These are phyloP conservation scores for Camponotus vicinus DNA, from an alignment of 1,140 invertebrate species.

Conservation along the genomic window DNA sequence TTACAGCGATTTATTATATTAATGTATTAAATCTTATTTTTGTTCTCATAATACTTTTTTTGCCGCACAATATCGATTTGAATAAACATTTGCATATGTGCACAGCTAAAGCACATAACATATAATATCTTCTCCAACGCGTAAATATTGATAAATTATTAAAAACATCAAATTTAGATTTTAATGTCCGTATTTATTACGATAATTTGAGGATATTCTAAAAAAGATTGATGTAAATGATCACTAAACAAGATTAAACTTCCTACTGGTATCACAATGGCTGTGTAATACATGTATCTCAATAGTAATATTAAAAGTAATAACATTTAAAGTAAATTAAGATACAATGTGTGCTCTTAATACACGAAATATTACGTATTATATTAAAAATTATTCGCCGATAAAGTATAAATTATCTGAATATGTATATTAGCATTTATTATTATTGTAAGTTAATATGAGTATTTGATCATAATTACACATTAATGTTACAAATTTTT, in stretches of 20 bases:
- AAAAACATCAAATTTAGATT: background rate
- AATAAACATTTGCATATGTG: background rate
- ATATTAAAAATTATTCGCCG: background rate
- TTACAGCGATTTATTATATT: background rate
- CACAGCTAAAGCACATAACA: background rate
- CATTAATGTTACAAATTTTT: slow-evolving; percentile 22
- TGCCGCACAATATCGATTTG: background rate
- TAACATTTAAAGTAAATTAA: background rate
- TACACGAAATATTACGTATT: background rate
- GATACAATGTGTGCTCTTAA: no score
- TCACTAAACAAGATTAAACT: background rate
- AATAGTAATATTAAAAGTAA: background rate
- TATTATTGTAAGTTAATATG: slow-evolving; percentile 28
- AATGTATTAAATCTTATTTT: slow-evolving; percentile 14
- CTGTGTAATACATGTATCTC: background rate
- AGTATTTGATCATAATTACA: background rate
- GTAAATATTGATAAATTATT: background rate
- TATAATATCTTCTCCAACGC: background rate
- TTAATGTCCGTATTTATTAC: background rate
- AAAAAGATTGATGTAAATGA: slow-evolving; percentile 2
- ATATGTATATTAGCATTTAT: slow-evolving; percentile 13
- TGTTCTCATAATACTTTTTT: background rate
- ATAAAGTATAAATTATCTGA: background rate
- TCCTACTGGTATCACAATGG: background rate
- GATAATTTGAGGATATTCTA: background rate